phyloP scores from a whole-genome alignment of 2,113 vertebrate species.

The Saguinus imperator region DNA sequence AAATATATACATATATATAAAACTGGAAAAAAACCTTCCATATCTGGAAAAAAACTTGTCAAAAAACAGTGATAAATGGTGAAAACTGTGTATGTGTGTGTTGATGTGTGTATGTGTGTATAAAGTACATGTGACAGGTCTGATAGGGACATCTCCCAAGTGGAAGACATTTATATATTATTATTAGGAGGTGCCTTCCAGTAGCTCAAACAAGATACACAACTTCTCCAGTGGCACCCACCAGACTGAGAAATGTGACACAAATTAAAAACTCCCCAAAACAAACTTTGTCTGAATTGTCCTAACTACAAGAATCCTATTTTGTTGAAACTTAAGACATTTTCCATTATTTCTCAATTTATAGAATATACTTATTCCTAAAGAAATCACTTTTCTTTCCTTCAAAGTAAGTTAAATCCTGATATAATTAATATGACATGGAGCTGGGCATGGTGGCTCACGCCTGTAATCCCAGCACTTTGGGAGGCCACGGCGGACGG shows the following conservation, averaged over 20 bases:
- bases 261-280: background rate
- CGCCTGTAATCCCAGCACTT: too few relatives aligned
- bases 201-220: background rate
- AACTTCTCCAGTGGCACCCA: background rate
- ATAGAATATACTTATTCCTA: background rate
- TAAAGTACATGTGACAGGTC: background rate
- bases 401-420: background rate
- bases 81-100: background rate
- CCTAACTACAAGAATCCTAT: background rate
- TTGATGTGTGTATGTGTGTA: too few relatives aligned
- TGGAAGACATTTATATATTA: background rate
- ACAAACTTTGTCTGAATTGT: background rate
- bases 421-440: background rate
- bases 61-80: background rate
- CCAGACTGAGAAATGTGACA: background rate
- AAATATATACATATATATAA: too few relatives aligned
- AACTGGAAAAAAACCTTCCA: background rate
- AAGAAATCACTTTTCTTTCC: background rate
- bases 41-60: background rate
- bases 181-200: constrained; percentile 32
- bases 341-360: background rate
- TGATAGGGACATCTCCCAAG: background rate
- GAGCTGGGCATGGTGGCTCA: background rate
- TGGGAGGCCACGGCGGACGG: too few relatives aligned
- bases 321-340: background rate